A percentile compares a stretch with the other conserved stretches of the same genome.
Evolutionary conservation across 2,797 vertebrate genomes (phyloP).

Genomic region (Sebastes steindachneri): DNA sequence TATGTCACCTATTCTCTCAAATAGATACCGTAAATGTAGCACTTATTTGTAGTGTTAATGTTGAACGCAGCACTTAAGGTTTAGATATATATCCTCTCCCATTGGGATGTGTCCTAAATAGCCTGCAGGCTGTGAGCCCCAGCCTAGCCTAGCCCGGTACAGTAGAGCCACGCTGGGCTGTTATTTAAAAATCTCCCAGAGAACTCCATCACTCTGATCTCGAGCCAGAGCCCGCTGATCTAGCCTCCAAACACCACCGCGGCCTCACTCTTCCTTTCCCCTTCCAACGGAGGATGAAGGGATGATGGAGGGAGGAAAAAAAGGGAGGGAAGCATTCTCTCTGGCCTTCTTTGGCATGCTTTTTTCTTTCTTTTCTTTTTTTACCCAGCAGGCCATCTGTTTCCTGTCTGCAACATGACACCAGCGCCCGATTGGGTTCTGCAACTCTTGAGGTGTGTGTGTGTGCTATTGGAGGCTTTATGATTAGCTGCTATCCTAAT

Average conservation of each 20-base stretch:
- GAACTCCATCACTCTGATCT: slow-evolving; percentile 70
- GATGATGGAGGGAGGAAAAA: slow-evolving; percentile 47
- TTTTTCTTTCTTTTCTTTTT: slow-evolving; percentile 31
- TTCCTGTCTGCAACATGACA: slow-evolving; percentile 79
- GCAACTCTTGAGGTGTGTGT: slow-evolving; percentile 40
- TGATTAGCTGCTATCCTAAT: slow-evolving; percentile 59
- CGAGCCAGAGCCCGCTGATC: slow-evolving; percentile 65
- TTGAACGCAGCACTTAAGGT: slow-evolving; percentile 1
- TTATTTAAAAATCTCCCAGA: slow-evolving; percentile 69
- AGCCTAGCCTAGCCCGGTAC: slow-evolving; percentile 36
- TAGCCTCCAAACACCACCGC: slow-evolving; percentile 55
- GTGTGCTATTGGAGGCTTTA: slow-evolving; percentile 15
- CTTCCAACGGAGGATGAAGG: slow-evolving; percentile 55
- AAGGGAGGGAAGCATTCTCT: slow-evolving; percentile 33
- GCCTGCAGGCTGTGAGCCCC: slow-evolving; percentile 37
- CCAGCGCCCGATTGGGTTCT: slow-evolving; percentile 53
- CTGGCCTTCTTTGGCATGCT: slow-evolving; percentile 63
- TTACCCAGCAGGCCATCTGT: slow-evolving; percentile 72
- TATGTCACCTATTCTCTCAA: neutral
- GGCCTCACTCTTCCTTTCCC: slow-evolving; percentile 42
- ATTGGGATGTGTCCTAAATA: slow-evolving; percentile 48
- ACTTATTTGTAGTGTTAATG: neutral
- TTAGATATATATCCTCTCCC: slow-evolving; percentile 30
- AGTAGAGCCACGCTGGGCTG: slow-evolving; percentile 51
- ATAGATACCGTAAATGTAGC: neutral